These are phyloP conservation scores for Gambusia affinis DNA, from an alignment of 2,113 vertebrate genomes.

Conservation along the genomic window DNA sequence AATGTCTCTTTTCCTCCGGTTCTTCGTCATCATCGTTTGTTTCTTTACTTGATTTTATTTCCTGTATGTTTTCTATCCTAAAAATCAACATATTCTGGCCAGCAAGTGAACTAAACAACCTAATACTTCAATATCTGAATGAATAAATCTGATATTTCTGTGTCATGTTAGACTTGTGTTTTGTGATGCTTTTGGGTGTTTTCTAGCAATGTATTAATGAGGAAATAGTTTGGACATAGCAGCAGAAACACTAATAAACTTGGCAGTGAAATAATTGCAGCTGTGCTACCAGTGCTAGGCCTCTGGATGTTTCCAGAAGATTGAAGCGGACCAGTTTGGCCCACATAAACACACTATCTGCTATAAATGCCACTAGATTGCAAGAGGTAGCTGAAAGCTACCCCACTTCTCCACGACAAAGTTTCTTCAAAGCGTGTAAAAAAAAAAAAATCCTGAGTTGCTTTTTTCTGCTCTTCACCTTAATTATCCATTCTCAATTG, in stretches of 20 bases:
- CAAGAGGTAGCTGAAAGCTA: too few species aligned
- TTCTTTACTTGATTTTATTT: neutral
- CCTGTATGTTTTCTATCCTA: neutral
- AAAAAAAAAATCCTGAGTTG: too few species aligned
- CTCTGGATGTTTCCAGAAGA: slow-evolving; percentile 4
- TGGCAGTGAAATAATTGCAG: too few species aligned
- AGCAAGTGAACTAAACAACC: neutral
- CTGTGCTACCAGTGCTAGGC: too few species aligned
- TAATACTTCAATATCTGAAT: neutral
- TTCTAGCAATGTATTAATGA: neutral
- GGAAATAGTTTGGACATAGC: neutral
- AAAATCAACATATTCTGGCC: neutral
- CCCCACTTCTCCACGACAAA: too few species aligned
- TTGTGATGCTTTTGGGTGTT: neutral
- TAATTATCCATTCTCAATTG: too few species aligned
- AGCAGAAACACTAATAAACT: neutral
- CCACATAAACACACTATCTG: neutral
- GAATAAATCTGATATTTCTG: too few species aligned
- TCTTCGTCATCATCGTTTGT: slow-evolving; percentile 32
- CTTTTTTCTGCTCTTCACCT: too few species aligned
- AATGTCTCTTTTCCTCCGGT: slow-evolving; percentile 36
- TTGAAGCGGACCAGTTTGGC: neutral
- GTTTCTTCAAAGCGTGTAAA: too few species aligned
- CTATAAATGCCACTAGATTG: too few species aligned
- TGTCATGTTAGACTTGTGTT: too few species aligned